phyloP scores from a whole-genome alignment of 2,888 invertebrate species.

The Lithodes maja region DNA sequence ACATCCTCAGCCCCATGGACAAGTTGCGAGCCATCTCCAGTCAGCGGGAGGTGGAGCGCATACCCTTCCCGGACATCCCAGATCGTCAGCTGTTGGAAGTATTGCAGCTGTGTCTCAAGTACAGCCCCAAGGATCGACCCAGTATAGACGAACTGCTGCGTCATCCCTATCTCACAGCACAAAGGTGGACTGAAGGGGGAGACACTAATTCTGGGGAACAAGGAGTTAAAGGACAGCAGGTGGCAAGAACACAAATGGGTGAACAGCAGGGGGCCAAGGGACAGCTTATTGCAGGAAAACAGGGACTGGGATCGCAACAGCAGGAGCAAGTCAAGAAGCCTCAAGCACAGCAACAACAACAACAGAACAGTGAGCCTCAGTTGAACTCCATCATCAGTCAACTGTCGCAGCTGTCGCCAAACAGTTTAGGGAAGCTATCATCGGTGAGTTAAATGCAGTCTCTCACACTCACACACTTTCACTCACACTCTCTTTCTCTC shows the following conservation, averaged over 20 bases:
- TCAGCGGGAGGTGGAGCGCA: conserved; percentile 78
- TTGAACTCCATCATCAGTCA: background rate
- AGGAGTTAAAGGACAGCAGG: conserved; percentile 1
- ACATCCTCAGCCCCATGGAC: conserved; percentile 79
- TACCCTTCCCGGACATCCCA: conserved; percentile 81
- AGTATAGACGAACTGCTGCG: conserved; percentile 83
- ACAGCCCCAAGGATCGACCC: conserved; percentile 84
- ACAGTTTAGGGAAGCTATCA: too few relatives aligned
- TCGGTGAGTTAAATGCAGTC: too few relatives aligned
- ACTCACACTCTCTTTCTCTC: too few relatives aligned
- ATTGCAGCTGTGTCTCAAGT: conserved; percentile 83
- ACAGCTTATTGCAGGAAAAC: background rate
- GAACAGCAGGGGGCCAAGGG: background rate
- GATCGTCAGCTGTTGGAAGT: conserved; percentile 78
- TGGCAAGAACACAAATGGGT: background rate
- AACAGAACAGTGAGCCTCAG: background rate
- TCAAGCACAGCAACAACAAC: too few relatives aligned
- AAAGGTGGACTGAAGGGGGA: background rate
- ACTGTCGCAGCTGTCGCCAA: too few relatives aligned
- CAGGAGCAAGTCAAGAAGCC: too few relatives aligned
- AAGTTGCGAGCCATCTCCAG: conserved; percentile 87
- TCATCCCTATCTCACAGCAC: conserved; percentile 76
- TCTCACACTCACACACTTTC: too few relatives aligned
- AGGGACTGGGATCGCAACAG: too few relatives aligned
- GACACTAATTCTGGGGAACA: background rate